Evolutionary conservation across 2,113 vertebrate species (phyloP).

Genomic region (Myiozetetes cayanensis): DNA sequence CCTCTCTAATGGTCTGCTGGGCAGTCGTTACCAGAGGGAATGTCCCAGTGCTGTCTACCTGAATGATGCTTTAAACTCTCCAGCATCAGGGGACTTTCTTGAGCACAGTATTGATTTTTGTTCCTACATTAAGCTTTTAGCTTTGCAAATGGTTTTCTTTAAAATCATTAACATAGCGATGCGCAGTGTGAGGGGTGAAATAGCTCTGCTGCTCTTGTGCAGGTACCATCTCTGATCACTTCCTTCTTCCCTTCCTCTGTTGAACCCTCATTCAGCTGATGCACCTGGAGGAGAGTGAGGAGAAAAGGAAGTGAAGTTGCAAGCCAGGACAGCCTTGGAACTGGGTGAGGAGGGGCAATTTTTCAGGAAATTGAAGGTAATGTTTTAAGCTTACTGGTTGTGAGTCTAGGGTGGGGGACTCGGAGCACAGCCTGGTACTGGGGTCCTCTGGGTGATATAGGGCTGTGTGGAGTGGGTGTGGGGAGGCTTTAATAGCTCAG

Average conservation of each 20-base stretch:
- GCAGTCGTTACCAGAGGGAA: neutral
- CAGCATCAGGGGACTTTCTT: neutral
- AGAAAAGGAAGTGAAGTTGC: neutral
- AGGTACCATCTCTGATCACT: neutral
- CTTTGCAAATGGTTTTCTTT: constrained; percentile 22
- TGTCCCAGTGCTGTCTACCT: neutral
- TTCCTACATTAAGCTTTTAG: constrained; percentile 50
- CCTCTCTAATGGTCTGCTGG: neutral
- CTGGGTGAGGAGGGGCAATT: constrained; percentile 15
- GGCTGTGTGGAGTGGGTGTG: neutral
- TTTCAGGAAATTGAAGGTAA: neutral
- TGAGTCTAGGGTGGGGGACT: neutral
- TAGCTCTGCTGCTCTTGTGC: neutral
- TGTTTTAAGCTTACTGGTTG: neutral
- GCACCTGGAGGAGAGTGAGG: neutral
- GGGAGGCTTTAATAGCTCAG: neutral
- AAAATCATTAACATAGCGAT: constrained; percentile 22
- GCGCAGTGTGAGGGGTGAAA: neutral
- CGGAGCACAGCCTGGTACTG: neutral
- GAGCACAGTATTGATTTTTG: constrained; percentile 56
- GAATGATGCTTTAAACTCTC: constrained; percentile 6
- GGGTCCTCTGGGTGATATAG: neutral
- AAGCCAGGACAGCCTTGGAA: neutral
- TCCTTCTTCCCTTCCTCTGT: neutral
- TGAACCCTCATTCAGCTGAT: neutral